phyloP scores from a whole-genome alignment of 2,113 vertebrate genomes.

The Taxidea taxus region DNA sequence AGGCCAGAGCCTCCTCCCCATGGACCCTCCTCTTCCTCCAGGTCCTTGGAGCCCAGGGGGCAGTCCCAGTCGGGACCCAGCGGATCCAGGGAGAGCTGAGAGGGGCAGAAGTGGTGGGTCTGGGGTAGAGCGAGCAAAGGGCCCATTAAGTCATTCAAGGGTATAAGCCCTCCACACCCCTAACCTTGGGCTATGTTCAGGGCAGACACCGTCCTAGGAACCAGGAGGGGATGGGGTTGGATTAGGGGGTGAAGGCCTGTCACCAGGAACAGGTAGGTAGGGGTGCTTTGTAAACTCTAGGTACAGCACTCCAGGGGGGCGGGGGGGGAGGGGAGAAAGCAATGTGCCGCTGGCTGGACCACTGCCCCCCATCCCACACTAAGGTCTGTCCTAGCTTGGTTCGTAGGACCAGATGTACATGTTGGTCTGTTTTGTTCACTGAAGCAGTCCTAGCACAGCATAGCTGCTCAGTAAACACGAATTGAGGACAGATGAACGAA shows the following conservation, averaged over 20 bases:
- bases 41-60: constrained; percentile 64
- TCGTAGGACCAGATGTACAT: background rate
- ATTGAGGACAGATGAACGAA: background rate
- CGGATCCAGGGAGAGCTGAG: constrained; percentile 72
- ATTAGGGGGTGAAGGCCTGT: background rate
- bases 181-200: background rate
- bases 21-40: constrained; percentile 60
- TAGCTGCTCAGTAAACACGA: background rate
- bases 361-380: background rate
- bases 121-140: background rate
- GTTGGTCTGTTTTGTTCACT: background rate
- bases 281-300: background rate
- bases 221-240: background rate
- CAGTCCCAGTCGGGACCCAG: constrained; percentile 43
- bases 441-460: background rate
- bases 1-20: constrained; percentile 51
- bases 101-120: background rate
- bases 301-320: fast-evolving
- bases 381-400: background rate
- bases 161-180: background rate
- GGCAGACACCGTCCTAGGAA: background rate
- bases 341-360: background rate
- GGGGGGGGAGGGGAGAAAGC: background rate
- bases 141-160: background rate
- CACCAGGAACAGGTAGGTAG: background rate